Evolutionary conservation across 2,797 vertebrate species (phyloP).

Genomic region (Allobates femoralis): DNA sequence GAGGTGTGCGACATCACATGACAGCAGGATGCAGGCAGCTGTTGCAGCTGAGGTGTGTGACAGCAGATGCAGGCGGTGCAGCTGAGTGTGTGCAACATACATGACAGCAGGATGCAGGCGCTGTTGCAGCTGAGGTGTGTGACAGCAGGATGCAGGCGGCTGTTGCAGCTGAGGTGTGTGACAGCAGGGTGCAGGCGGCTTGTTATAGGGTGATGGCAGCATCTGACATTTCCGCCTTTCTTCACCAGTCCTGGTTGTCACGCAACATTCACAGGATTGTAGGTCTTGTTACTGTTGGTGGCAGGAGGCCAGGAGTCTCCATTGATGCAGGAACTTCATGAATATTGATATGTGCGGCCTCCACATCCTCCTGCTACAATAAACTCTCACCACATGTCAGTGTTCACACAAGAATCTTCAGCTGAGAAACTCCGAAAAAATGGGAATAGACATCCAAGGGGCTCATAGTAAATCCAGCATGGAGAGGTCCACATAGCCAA

Average conservation of each 20-base stretch:
- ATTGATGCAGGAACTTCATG: not conserved
- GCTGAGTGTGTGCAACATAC: no score
- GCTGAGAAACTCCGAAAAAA: not conserved
- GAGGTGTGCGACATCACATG: no score
- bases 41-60: no score
- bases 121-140: no score
- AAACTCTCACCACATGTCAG: not conserved
- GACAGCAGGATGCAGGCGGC: not conserved
- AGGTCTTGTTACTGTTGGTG: not conserved
- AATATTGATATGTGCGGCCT: not conserved
- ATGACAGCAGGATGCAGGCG: no score
- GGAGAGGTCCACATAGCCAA: not conserved
- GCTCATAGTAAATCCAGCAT: not conserved
- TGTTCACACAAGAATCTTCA: not conserved
- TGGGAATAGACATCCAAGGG: not conserved
- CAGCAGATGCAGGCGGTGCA: no score
- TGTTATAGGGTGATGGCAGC: not conserved
- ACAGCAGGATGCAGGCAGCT: no score
- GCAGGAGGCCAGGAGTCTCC: not conserved
- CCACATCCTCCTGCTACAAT: not conserved
- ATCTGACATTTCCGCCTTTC: not conserved
- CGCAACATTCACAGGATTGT: not conserved
- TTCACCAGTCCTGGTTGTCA: not conserved
- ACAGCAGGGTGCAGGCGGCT: not conserved
- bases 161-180: not conserved